Percentiles rank a stretch among this genome's conserved stretches.
Evolutionary conservation across 2,113 vertebrate species (phyloP).

Genomic region (Corydoras sp.): DNA sequence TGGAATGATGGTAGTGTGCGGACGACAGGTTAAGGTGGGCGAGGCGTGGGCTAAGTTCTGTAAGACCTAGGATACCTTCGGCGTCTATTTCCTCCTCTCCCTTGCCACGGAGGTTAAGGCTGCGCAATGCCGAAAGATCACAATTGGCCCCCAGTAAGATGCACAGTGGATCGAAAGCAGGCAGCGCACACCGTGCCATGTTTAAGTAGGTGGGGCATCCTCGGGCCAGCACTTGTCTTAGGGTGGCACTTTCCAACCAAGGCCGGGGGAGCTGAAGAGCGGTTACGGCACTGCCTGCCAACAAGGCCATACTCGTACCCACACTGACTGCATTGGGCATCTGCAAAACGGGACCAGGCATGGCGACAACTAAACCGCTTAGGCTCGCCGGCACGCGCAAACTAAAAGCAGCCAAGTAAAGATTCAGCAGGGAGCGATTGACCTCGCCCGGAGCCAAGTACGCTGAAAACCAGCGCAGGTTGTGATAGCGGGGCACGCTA

Average conservation of each 20-base stretch:
- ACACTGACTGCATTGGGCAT: constrained; percentile 77
- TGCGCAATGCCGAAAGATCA: constrained; percentile 75
- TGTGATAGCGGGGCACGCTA: constrained; percentile 94
- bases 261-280: constrained; percentile 88
- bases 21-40: constrained; percentile 87
- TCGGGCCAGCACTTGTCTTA: constrained; percentile 80
- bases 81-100: constrained; percentile 83
- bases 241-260: constrained; percentile 80
- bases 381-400: constrained; percentile 86
- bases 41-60: constrained; percentile 71
- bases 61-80: constrained; percentile 72
- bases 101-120: constrained; percentile 84
- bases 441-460: constrained; percentile 88
- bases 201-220: constrained; percentile 86
- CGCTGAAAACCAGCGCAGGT: constrained; percentile 86
- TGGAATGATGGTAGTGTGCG: constrained; percentile 81
- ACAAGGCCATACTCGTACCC: constrained; percentile 77
- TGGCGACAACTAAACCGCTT: constrained; percentile 83
- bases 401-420: constrained; percentile 90
- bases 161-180: constrained; percentile 79
- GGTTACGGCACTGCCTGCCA: not conserved
- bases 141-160: constrained; percentile 73
- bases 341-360: constrained; percentile 80
- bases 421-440: constrained; percentile 89
- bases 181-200: constrained; percentile 81